A percentile compares a stretch with the other conserved stretches of the same genome.
These are phyloP conservation scores for Chelonoidis abingdonii DNA, from an alignment of 2,113 vertebrate species.

Conservation along the genomic window DNA sequence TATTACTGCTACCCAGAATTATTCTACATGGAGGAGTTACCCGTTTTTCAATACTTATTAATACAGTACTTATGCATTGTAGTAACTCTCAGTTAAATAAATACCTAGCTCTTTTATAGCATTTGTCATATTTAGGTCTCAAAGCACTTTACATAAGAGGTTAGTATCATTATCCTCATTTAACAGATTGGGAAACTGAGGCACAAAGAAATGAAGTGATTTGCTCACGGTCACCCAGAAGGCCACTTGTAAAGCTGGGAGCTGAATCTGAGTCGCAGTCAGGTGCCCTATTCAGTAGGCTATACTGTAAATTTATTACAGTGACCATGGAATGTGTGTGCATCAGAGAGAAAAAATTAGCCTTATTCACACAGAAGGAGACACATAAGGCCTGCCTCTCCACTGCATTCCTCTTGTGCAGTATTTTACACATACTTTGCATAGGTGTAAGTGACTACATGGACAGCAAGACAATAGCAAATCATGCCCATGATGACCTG, in stretches of 20 bases:
- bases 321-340: background rate
- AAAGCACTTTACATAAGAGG: background rate
- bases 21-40: constrained; percentile 42
- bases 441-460: background rate
- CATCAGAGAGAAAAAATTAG: background rate
- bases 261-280: background rate
- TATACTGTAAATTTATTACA: background rate
- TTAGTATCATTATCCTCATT: background rate
- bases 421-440: background rate
- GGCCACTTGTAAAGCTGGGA: background rate
- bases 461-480: background rate
- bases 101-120: too few species aligned
- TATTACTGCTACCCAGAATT: constrained; percentile 36
- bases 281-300: background rate
- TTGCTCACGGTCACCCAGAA: too few species aligned
- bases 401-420: too few species aligned
- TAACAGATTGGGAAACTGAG: background rate
- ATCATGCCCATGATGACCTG: background rate
- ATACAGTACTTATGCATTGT: constrained; percentile 8
- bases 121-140: too few species aligned
- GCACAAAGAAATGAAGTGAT: background rate
- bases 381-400: background rate
- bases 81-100: too few species aligned
- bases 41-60: background rate
- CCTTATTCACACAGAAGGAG: background rate